Evolutionary conservation across 2,888 invertebrate genomes (phyloP).

Genomic region (Bellardia pandia): DNA sequence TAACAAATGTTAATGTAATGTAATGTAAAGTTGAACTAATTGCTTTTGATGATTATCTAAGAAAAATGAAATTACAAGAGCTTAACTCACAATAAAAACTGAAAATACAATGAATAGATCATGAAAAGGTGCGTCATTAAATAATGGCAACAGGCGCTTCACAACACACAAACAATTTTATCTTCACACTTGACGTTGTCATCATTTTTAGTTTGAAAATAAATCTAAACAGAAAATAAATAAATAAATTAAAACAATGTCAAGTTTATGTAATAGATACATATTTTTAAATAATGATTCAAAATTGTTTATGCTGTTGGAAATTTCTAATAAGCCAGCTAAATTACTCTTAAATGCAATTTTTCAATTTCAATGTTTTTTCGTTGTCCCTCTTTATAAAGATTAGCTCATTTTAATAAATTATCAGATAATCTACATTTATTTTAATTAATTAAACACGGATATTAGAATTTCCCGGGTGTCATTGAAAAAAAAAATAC

Average conservation of each 20-base stretch:
- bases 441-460: conserved; percentile 65
- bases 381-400: too few species aligned
- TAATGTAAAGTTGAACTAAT: conserved; percentile 66
- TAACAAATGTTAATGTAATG: conserved; percentile 57
- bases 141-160: conserved; percentile 45
- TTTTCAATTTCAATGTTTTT: background rate
- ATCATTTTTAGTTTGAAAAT: conserved; percentile 11
- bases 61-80: conserved; percentile 32
- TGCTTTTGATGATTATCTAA: conserved; percentile 71
- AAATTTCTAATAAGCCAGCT: too few species aligned
- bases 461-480: conserved; percentile 56
- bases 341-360: too few species aligned
- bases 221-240: background rate
- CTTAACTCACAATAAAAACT: background rate
- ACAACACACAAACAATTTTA: conserved; percentile 16
- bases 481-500: conserved; percentile 39
- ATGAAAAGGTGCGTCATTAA: conserved; percentile 63
- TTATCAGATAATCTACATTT: conserved; percentile 59
- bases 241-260: conserved; percentile 27
- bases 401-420: background rate
- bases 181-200: conserved; percentile 58
- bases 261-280: conserved; percentile 50
- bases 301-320: background rate
- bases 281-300: conserved; percentile 30
- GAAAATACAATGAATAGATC: conserved; percentile 25